phyloP scores from a whole-genome alignment of 2,797 vertebrate species.

The Apogon talboti region DNA sequence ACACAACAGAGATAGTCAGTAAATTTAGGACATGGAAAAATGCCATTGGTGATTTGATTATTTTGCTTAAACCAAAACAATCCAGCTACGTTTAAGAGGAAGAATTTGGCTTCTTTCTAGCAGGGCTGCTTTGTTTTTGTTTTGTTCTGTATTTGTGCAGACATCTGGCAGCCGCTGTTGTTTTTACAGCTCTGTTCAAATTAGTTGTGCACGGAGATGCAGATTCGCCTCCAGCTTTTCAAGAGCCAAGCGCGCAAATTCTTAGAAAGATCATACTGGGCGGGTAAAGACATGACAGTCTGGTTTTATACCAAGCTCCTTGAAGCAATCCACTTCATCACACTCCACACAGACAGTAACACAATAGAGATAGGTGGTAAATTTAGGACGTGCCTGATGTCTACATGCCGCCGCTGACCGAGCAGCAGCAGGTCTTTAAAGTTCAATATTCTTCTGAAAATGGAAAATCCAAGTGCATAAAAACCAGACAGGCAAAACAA shows the following conservation, averaged over 20 bases:
- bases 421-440: constrained; percentile 16
- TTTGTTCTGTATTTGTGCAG: constrained; percentile 3
- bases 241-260: constrained; percentile 62
- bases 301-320: neutral
- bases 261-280: constrained; percentile 60
- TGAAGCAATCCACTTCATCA: constrained; percentile 15
- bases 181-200: constrained; percentile 57
- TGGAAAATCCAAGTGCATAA: constrained; percentile 34
- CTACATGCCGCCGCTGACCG: constrained; percentile 24
- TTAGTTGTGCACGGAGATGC: constrained; percentile 30
- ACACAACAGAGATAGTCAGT: constrained; percentile 28
- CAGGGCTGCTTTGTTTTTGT: no score
- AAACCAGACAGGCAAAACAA: constrained; percentile 38
- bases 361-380: constrained; percentile 31
- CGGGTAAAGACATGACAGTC: neutral
- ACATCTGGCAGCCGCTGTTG: constrained; percentile 58
- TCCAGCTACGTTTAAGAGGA: no score
- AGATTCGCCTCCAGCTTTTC: constrained; percentile 56
- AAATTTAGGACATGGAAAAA: constrained; percentile 29
- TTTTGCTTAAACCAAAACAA: no score
- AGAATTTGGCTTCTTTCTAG: no score
- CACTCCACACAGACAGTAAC: constrained; percentile 16
- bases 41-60: no score
- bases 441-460: constrained; percentile 27
- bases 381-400: constrained; percentile 32